Evolutionary conservation across 2,113 vertebrate species (phyloP).

Genomic region (Phylloscopus trochiloides): DNA sequence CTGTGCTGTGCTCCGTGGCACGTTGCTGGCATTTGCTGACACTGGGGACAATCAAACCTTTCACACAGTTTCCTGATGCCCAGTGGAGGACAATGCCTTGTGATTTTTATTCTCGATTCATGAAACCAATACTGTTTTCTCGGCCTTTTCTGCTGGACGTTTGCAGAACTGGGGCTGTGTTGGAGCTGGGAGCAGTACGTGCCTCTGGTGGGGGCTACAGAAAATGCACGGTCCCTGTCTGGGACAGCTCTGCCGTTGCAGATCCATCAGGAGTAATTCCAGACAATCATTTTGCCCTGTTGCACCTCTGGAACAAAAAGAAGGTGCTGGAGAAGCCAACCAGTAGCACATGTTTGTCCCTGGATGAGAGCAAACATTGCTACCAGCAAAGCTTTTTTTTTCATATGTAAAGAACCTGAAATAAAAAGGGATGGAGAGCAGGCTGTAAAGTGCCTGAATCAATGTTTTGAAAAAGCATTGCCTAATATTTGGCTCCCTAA

Average conservation of each 20-base stretch:
- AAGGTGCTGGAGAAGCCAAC: background rate
- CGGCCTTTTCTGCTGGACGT: background rate
- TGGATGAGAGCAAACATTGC: background rate
- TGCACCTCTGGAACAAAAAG: slow-evolving; percentile 14
- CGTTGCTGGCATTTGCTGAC: background rate
- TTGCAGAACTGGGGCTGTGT: background rate
- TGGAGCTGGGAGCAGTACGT: background rate
- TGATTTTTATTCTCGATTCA: background rate
- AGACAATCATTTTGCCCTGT: background rate
- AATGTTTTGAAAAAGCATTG: background rate
- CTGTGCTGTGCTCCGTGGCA: background rate
- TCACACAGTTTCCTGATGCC: background rate
- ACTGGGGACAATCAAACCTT: background rate
- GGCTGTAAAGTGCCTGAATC: background rate
- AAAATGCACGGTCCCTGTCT: background rate
- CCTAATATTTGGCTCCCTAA: background rate
- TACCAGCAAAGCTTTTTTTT: background rate
- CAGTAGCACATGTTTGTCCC: background rate
- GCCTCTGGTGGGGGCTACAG: background rate
- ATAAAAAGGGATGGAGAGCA: background rate
- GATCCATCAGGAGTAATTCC: background rate
- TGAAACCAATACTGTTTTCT: background rate
- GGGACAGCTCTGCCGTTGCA: background rate
- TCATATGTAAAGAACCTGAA: background rate
- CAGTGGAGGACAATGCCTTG: background rate